Base-by-base conservation (phyloP, 2,888 invertebrate species). In the Cabera pusaria region DNA sequence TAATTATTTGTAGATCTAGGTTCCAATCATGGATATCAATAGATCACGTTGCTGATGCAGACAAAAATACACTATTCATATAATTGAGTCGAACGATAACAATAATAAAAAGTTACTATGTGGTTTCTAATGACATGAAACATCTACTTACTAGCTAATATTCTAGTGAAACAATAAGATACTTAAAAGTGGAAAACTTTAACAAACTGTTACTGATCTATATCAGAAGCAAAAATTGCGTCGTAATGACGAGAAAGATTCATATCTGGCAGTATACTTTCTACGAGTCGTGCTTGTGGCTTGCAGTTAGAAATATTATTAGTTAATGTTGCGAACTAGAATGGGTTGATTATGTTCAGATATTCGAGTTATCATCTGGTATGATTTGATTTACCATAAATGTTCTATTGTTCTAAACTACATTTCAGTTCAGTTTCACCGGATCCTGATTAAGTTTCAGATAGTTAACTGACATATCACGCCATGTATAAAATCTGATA, bases 161-260 rank as follows among this genome's bases (percentile, higher is more conserved):
- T 46, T 44, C 41, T 34, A 29, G 31, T 38, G 36, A 34, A 22
- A 31, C 44, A 39, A 28, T 49, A 28, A 29, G 22, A 43, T 44
- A n/a, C n/a, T n/a, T n/a, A 41, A 35, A 32, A 14, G 33, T 23
- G 28, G 45, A 39, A 36, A 39, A 41, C 42, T 32, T 42, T 32
- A 44, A 44, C 24, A 28, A 36, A 51, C 39, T 37, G 47, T 47
- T 41, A 35, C 42, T 47, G 60, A 65, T 60, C 52, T 41, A 19
- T 59, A 67, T 60, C 59, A 52, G 24, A 51, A 44, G 41, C 44
- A 53, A 57, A 52, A 54, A 56, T 56, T 57, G 63, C 60, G 54
- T 56, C 58, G 62, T 64, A 56, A 68, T 62, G 64, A 58, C 44
- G 62, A 58, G 59, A 65, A 57, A 64, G 67, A 68, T 71, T 53